Conservation (phyloP, 2,113 vertebrate species). For the Cyanistes caeruleus region DNA sequence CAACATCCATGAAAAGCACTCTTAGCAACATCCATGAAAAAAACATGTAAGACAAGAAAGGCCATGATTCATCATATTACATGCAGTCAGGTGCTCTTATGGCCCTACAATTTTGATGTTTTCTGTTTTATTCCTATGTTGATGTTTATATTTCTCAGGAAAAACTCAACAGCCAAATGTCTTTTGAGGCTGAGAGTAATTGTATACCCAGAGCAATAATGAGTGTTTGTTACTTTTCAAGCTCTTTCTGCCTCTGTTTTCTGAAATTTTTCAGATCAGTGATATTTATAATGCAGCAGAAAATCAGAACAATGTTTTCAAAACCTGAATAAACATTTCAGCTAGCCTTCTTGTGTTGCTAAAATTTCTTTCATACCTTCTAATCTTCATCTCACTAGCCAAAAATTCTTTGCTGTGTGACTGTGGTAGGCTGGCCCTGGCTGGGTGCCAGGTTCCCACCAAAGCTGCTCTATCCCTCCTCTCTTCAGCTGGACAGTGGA, state of each 20-base stretch:
- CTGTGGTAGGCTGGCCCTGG: not conserved
- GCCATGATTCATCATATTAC: not conserved
- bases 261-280: slow-evolving; percentile 19
- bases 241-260: slow-evolving; percentile 6
- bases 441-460: not conserved
- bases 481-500: not conserved
- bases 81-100: not conserved
- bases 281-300: not conserved
- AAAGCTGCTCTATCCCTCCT: not conserved
- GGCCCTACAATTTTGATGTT: not conserved
- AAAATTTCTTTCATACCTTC: not conserved
- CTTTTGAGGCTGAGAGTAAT: not conserved
- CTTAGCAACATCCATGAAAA: not conserved
- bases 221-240: slow-evolving; percentile 21
- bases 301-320: not conserved
- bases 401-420: not conserved
- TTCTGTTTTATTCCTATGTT: not conserved
- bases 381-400: not conserved
- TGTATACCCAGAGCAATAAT: slow-evolving; percentile 10
- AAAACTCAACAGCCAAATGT: not conserved
- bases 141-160: slow-evolving; percentile 18
- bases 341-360: not conserved
- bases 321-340: not conserved
- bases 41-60: not conserved
- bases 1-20: not conserved